Base-by-base conservation (phyloP, 2,888 invertebrate genomes). In the Heliconius charithonia region DNA sequence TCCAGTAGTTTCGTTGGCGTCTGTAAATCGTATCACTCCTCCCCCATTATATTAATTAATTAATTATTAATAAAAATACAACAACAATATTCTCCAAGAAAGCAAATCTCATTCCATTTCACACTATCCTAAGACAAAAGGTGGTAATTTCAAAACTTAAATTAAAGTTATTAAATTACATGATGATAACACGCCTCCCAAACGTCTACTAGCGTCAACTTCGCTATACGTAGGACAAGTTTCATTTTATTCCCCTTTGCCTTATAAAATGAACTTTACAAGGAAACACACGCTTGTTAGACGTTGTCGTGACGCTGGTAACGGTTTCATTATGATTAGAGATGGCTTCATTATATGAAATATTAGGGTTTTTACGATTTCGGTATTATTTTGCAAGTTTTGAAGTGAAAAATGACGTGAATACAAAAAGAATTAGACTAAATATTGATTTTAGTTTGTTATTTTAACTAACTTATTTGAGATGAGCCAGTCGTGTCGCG, bases 221-320 rank as follows among this genome's bases (percentile, higher is more conserved):
- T 79, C 32, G 73, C 62, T 70, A 25, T 51, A 70, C 63, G 75
- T 62, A 63, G 59, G 69, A 76, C 45, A 56, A 78, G 75, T 80
- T 80, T 69, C 62, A 32, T 59, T 56, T 45, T 66, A 76, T 51
- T 76, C 80, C 76, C 79, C 59, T 32, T 51, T 71, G 76, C 51
- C 66, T 41, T 74, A 65, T 81, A 62, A 81, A 70, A 32, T 25
- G 70, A 79, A 79, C 25, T 70, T 78, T 65, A 62, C 66, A 79
- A 78, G 78, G 66, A 78, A 79, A 77, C 56, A 81, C 69, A 70
- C 76, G 62, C 63, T 51, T 78, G 72, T 78, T 78, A 76, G 56
- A 29, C 62, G 41, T 32, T 19, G 56, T 25, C 71, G 56, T 56
- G 13, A 72, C 13, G 27, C 10, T 69, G 7, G 19, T 45, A 70